Evolutionary conservation across 2,113 vertebrate species (phyloP), one percentile per base, ranked within the genome.

Genomic region (Coracopsis vasa): DNA sequence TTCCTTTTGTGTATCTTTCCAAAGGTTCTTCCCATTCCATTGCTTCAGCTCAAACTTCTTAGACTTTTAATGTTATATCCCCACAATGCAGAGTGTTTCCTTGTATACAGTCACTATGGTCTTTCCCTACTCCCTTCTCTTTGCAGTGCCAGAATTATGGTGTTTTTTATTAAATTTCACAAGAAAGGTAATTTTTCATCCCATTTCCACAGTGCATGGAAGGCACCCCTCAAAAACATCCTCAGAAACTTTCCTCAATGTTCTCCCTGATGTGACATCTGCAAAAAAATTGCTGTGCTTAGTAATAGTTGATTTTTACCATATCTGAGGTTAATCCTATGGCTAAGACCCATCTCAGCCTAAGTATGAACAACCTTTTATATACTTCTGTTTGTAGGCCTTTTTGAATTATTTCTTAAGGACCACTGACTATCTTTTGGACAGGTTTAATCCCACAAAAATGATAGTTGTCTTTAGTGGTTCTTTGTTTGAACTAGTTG

Each of bases 341-440:
- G 1, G 4, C 16, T 84, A 39, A 81, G 23, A 79, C 44, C 1
- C 0, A 0, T 44, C 7, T 84, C 39, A 13, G 3, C 33, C 0
- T 2, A 56, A 54, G 7, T 20, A 37, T 25, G 3, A 5, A 21
- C 28, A n/a, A 42, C 13, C 8, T 64, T 23, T 70, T 28, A 37
- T 2, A 7, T 44, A 19, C 11, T 77, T 16, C 37, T 61, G 3
- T 7, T 62, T 58, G 25, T 71, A 67, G 20, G 37, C 27, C 3
- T 45, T 80, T 71, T 54, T 74, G 35, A 75, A 75, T 15, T 11
- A 67, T 78, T 86, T 70, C 51, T 75, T 51, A 27, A 75, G 44
- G 28, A 72, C 1, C 1, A 11, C 9, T 54, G 17, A 19, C 37
- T n/a, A 35, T 24, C 37, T 90, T 54, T 80, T 54, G 6, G n/a